Percentiles rank a stretch among this genome's conserved stretches.
These are phyloP conservation scores for Luehdorfia chinensis DNA, from an alignment of 1,140 invertebrate genomes.

Conservation along the genomic window DNA sequence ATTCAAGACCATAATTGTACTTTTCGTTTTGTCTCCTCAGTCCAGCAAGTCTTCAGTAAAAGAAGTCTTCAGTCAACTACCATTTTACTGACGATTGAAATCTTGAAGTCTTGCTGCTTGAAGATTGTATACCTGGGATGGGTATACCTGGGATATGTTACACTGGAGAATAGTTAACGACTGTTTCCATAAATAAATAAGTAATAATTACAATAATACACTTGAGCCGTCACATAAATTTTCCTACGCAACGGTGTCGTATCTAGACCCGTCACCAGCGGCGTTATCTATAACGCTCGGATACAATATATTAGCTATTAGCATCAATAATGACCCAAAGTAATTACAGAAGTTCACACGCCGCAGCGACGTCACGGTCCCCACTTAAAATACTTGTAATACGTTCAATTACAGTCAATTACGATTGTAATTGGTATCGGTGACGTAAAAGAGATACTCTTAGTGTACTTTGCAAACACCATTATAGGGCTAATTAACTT, in stretches of 20 bases:
- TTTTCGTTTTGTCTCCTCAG: too few relatives aligned
- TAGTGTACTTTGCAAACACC: neutral
- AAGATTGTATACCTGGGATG: too few relatives aligned
- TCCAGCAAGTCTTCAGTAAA: too few relatives aligned
- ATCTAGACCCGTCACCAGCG: neutral
- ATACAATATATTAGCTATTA: constrained; percentile 6
- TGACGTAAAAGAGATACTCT: constrained; percentile 22
- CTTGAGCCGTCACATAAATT: constrained; percentile 9
- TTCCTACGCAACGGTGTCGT: neutral
- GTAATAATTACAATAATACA: too few relatives aligned
- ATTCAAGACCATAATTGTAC: too few relatives aligned
- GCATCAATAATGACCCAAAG: constrained; percentile 14
- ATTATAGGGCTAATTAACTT: neutral
- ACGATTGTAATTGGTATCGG: constrained; percentile 30
- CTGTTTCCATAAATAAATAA: too few relatives aligned
- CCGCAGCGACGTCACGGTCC: constrained; percentile 13
- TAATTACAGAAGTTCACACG: constrained; percentile 24
- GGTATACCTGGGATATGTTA: too few relatives aligned
- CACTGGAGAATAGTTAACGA: too few relatives aligned
- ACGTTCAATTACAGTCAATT: constrained; percentile 34
- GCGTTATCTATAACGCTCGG: constrained; percentile 6
- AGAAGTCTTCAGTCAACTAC: too few relatives aligned
- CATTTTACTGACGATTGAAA: too few relatives aligned
- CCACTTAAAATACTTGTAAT: constrained; percentile 8
- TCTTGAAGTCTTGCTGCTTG: too few relatives aligned